These are phyloP conservation scores for Hippoglossus stenolepis DNA, from an alignment of 2,113 vertebrate genomes.

Conservation along the genomic window DNA sequence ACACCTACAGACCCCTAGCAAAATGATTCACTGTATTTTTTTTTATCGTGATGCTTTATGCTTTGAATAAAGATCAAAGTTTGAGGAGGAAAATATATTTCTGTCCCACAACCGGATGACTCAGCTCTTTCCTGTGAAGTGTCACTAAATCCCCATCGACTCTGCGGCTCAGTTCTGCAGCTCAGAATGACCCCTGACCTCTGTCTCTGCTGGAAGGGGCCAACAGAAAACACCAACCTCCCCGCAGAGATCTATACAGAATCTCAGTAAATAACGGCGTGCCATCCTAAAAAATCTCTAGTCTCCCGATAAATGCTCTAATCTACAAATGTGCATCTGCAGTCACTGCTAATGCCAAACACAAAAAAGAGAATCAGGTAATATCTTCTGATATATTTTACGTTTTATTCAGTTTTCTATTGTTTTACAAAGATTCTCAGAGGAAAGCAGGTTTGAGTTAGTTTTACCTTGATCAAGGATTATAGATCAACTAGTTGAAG, in stretches of 20 bases:
- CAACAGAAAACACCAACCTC: neutral
- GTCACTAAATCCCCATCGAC: slow-evolving; percentile 2
- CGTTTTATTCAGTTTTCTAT: no score
- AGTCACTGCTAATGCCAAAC: neutral
- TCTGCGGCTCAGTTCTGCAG: neutral
- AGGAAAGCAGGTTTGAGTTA: no score
- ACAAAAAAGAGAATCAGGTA: no score
- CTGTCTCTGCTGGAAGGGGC: neutral
- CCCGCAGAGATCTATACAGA: neutral
- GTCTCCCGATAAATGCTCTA: neutral
- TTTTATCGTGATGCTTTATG: neutral
- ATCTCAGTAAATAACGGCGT: neutral
- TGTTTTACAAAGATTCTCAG: no score
- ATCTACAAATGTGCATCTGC: neutral
- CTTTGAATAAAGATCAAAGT: neutral
- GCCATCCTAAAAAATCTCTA: neutral
- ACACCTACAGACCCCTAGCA: neutral
- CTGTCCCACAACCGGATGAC: neutral
- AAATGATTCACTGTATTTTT: neutral
- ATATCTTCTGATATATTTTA: no score
- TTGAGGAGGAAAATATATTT: slow-evolving; percentile 9
- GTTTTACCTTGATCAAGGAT: no score
- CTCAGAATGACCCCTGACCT: slow-evolving; percentile 10
- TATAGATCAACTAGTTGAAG: no score
- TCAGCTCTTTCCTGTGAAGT: slow-evolving; percentile 17